A percentile compares a stretch with the other conserved stretches of the same genome.
These are phyloP conservation scores for Scelioninae gen. 2 DNA, from an alignment of 2,888 invertebrate genomes.

Conservation along the genomic window DNA sequence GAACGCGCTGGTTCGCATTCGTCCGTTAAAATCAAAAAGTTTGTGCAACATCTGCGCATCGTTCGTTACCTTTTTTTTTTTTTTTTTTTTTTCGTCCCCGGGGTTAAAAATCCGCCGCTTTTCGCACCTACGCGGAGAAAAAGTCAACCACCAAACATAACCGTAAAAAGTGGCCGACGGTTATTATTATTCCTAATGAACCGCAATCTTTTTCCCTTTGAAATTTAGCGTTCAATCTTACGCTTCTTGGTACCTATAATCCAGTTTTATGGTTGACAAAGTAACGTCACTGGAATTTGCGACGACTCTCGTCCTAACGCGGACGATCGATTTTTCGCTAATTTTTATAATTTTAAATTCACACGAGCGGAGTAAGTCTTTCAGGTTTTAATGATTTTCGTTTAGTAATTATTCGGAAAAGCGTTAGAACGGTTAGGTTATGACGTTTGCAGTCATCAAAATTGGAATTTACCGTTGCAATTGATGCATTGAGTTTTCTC, in stretches of 20 bases:
- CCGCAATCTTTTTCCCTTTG: slow-evolving; percentile 43
- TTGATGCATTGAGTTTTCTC: too few species aligned
- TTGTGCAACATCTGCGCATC: slow-evolving; percentile 24
- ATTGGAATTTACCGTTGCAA: too few species aligned
- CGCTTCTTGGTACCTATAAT: slow-evolving; percentile 31
- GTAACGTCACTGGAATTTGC: slow-evolving; percentile 12
- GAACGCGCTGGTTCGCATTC: slow-evolving; percentile 3
- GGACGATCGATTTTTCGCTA: too few species aligned
- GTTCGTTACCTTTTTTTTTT: slow-evolving; percentile 16
- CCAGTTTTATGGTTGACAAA: slow-evolving; percentile 43
- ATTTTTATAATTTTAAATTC: too few species aligned
- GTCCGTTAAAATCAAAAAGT: slow-evolving; percentile 25
- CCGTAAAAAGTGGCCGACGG: slow-evolving; percentile 23
- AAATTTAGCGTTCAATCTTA: slow-evolving; percentile 41
- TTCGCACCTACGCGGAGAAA: slow-evolving; percentile 34
- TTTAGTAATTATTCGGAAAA: too few species aligned
- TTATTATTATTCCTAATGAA: slow-evolving; percentile 47
- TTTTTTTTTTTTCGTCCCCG: too few species aligned
- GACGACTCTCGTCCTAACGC: slow-evolving; percentile 7
- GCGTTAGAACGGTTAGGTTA: too few species aligned
- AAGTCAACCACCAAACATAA: slow-evolving; percentile 8
- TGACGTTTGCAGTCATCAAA: too few species aligned
- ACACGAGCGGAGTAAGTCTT: too few species aligned
- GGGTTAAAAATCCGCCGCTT: slow-evolving; percentile 21
- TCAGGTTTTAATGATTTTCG: too few species aligned